Base-by-base conservation (phyloP, 2,888 invertebrate species). In the Ferdinandea cuprea region DNA sequence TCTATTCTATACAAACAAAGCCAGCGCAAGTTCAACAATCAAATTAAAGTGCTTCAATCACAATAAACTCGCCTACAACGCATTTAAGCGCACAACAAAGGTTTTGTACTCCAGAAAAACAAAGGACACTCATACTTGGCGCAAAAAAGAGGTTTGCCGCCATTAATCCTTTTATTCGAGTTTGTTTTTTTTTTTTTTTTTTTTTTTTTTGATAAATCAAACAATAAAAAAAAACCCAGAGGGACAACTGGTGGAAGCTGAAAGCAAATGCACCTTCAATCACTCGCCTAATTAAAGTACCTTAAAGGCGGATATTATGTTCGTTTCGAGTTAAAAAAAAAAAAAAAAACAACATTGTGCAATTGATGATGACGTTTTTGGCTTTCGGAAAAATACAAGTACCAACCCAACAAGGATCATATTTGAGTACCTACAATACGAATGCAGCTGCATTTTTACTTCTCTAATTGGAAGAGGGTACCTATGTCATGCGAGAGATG, bases 101-200 rank as follows among this genome's bases (percentile, higher is more conserved):
- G 72, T 56, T 58, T 35, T n/a, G n/a, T 28, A 15, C 21, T 21
- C 32, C 35, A 42, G 54, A 30, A 78, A 56, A 56, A 32, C 40
- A 25, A 25, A 25, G 25, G 25, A 25, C 17, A 8, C 9, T 9
- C 42, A 9, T 11, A 30, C 17, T 66, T 74, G 74, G 85, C 76
- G 85, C 74, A 81, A 80, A 80, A 72, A 85, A 72, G 76, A 80
- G 85, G 85, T 85, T 85, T 81, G 68, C 79, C 85, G 80, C 66
- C 72, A 78, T 78, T 83, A 78, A 78, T 73, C 73, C 78, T 73
- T 83, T n/a, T n/a, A n/a, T n/a, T n/a, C n/a, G n/a, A n/a, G n/a
- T n/a, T n/a, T n/a, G n/a, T n/a, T n/a, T n/a, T n/a, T n/a, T n/a
- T n/a, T n/a, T n/a, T n/a, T n/a, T n/a, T n/a, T n/a, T n/a, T n/a